Evolutionary conservation across 2,888 invertebrate genomes (phyloP), one percentile per base, ranked within the genome.

Genomic region (Rhagium mordax): DNA sequence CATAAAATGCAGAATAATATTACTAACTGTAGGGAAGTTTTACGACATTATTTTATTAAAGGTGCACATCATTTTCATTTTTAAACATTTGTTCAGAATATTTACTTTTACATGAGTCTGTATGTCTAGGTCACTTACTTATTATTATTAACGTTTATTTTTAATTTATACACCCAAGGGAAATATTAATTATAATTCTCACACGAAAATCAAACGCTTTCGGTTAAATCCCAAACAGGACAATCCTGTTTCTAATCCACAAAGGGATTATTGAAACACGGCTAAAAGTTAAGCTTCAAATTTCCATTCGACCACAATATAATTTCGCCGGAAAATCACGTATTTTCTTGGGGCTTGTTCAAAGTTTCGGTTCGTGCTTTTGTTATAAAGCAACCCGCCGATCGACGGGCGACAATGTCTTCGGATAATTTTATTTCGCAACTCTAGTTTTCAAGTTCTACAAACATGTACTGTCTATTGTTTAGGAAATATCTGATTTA

Each of bases 301-400:
- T 53, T 53, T 53, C 53, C 24, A 53, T 53, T 53, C 53, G 53
- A 53, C 20, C 53, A 5, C 53, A 53, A 24, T 53, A 15, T 41
- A 41, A 41, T n/a, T 53, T 21, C 13, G 21, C 21, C 20, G 24
- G 24, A 53, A 53, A 53, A 53, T 53, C 53, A 53, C 53, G 53
- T 53, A 18, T 53, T 53, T 24, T 53, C 21, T 53, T 13, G 53
- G n/a, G 53, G 21, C 53, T 53, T 53, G 53, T 53, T 53, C 53
- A 53, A 53, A 53, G 21, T 53, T 53, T 20, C 20, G 53, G 24
- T 21, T 24, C 53, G 53, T 53, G 53, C 21, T 13, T 53, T 53
- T 53, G 53, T 53, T 53, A 24, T 24, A 53, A 53, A 53, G 53
- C 21, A 24, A n/a, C 24, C 13, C 21, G 21, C 13, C n/a, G n/a